Percentiles rank a stretch among this genome's conserved stretches.
Evolutionary conservation across 2,888 invertebrate species (phyloP).

Genomic region (Cybosia mesomella): DNA sequence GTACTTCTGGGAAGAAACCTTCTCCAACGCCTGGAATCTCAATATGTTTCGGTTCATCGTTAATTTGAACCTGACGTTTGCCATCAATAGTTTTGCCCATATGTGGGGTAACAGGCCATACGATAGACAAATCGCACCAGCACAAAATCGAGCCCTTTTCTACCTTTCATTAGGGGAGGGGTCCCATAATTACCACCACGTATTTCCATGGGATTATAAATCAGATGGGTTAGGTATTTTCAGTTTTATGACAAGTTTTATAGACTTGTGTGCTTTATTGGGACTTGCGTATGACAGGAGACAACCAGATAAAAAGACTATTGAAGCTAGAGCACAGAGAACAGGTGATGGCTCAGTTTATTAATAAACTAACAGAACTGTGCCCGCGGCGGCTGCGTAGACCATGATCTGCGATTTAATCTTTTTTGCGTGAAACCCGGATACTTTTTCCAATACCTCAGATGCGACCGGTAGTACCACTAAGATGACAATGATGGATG

Average conservation of each 20-base stretch:
- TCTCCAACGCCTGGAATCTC: slow-evolving; percentile 33
- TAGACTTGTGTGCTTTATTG: slow-evolving; percentile 49
- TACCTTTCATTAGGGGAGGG: slow-evolving; percentile 58
- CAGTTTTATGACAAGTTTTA: slow-evolving; percentile 44
- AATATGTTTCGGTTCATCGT: slow-evolving; percentile 33
- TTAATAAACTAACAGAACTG: not conserved
- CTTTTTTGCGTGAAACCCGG: no score
- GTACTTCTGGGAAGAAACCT: slow-evolving; percentile 27
- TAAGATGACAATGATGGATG: no score
- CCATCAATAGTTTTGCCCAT: slow-evolving; percentile 89
- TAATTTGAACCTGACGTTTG: slow-evolving; percentile 67
- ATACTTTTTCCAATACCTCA: no score
- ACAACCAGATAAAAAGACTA: slow-evolving; percentile 21
- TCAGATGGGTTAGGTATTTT: slow-evolving; percentile 55
- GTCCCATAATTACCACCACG: slow-evolving; percentile 66
- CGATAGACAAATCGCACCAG: slow-evolving; percentile 65
- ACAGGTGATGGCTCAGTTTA: slow-evolving; percentile 42
- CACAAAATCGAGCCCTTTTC: slow-evolving; percentile 49
- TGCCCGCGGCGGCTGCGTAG: no score
- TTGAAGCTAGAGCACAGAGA: slow-evolving; percentile 26
- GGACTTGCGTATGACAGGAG: slow-evolving; percentile 55
- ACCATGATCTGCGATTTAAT: no score
- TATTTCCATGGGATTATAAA: slow-evolving; percentile 63
- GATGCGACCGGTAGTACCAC: no score
- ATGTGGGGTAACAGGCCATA: slow-evolving; percentile 76